phyloP scores from a whole-genome alignment of 2,888 invertebrate genomes.

The Priocnemis perturbator region DNA sequence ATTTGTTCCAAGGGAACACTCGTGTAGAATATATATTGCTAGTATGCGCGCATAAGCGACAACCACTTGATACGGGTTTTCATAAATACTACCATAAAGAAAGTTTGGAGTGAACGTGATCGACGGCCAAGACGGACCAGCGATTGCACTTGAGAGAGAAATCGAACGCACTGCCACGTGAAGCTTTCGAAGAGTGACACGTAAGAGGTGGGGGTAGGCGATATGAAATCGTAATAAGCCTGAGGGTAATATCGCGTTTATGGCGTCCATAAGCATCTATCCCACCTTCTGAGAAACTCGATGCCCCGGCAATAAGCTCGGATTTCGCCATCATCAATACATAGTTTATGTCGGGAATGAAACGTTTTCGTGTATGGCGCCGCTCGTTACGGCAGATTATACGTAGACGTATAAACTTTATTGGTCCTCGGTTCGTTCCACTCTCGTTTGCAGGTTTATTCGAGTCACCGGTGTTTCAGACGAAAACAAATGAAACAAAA shows the following conservation, averaged over 20 bases:
- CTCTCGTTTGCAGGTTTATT: slow-evolving; percentile 14
- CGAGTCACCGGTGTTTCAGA: background rate
- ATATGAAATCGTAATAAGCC: slow-evolving; percentile 54
- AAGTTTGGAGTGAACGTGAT: too few relatives aligned
- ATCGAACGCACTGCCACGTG: slow-evolving; percentile 2
- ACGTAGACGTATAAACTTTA: slow-evolving; percentile 28
- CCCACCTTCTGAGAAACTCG: slow-evolving; percentile 46
- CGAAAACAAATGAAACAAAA: too few relatives aligned
- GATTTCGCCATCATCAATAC: slow-evolving; percentile 52
- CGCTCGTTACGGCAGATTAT: slow-evolving; percentile 26
- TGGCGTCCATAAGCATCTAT: slow-evolving; percentile 53
- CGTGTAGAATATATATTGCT: too few relatives aligned
- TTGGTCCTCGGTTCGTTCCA: slow-evolving; percentile 9
- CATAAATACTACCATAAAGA: too few relatives aligned
- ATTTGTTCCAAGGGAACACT: too few relatives aligned
- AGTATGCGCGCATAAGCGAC: too few relatives aligned
- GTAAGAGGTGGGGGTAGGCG: too few relatives aligned
- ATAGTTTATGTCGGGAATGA: slow-evolving; percentile 27
- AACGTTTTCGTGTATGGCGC: slow-evolving; percentile 21
- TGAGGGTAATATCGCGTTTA: slow-evolving; percentile 60
- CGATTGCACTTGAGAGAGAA: slow-evolving; percentile 10
- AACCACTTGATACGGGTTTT: too few relatives aligned
- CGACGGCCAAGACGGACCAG: too few relatives aligned
- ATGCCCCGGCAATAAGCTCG: slow-evolving; percentile 53
- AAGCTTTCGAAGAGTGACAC: too few relatives aligned